Base-by-base conservation (phyloP, 2,888 invertebrate genomes). In the Abrostola triplasia region DNA sequence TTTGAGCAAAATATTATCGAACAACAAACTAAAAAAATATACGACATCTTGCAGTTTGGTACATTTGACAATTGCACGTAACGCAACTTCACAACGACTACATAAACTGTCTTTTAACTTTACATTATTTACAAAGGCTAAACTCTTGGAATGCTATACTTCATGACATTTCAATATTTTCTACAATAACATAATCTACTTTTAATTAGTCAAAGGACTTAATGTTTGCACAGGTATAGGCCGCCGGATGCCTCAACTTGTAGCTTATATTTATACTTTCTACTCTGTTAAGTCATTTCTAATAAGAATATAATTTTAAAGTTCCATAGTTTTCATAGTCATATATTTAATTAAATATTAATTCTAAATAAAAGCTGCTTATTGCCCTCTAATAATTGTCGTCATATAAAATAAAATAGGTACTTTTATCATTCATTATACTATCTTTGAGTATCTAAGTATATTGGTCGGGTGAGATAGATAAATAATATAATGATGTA, bases 91-190 rank as follows among this genome's bases (percentile, higher is more conserved):
- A 63, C 61, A 64, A 70, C 67, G 72, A 73, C 73, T 76, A 73
- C 68, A 66, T 63, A 73, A 77, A 77, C 68, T 76, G 83, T 83
- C 76, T 85, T 81, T 84, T 82, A 79, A 68, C 70, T 79, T 80
- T 79, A 80, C 71, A 68, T 70, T 82, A 83, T 84, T 75, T 87
- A 87, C 84, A 87, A 76, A 70, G 76, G 70, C 67, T 76, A 74
- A 83, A 59, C 66, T 77, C 77, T 77, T 88, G 89, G 89, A 88
- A 88, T 88, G 89, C 81, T 82, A 80, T 70, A 73, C 79, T 79
- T 80, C 76, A 66, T 76, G 74, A 79, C 81, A 68, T 74, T 71
- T 79, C 44, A 67, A 72, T 73, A 67, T 55, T 64, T 61, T 70
- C 72, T 76, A 74, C 66, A 52, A 56, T 64, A 80, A 75, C 53